Evolutionary conservation across 2,113 vertebrate species (phyloP).

Genomic region (Seriola quinqueradiata): DNA sequence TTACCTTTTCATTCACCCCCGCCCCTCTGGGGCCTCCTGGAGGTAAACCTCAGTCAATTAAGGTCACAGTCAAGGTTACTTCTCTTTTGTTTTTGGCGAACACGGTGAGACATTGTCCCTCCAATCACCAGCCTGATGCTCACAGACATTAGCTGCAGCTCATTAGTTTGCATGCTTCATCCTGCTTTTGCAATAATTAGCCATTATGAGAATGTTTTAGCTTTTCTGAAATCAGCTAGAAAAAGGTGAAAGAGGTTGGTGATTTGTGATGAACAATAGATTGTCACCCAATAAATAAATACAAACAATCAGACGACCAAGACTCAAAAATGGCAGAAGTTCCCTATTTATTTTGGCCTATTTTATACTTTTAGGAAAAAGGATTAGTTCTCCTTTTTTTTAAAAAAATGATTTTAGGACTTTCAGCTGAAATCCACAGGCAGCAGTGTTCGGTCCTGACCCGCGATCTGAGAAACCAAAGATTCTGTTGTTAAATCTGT

Average conservation of each 20-base stretch:
- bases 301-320: background rate
- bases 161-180: background rate
- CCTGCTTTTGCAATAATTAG: background rate
- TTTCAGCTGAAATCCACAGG: background rate
- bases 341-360: no score
- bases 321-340: background rate
- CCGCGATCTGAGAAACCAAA: background rate
- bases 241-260: background rate
- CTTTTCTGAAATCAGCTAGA: background rate
- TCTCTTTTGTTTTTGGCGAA: constrained; percentile 45
- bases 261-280: background rate
- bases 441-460: background rate
- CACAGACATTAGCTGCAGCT: background rate
- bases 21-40: constrained; percentile 78
- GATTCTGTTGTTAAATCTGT: no score
- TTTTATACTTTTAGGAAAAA: background rate
- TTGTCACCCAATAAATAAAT: background rate
- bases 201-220: background rate
- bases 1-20: constrained; percentile 86
- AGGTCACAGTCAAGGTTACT: constrained; percentile 65
- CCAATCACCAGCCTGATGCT: background rate
- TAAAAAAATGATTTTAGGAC: background rate
- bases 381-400: background rate
- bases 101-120: background rate
- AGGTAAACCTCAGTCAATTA: constrained; percentile 70